phyloP scores from a whole-genome alignment of 2,797 vertebrate genomes.

The Rhinoraja longicauda region DNA sequence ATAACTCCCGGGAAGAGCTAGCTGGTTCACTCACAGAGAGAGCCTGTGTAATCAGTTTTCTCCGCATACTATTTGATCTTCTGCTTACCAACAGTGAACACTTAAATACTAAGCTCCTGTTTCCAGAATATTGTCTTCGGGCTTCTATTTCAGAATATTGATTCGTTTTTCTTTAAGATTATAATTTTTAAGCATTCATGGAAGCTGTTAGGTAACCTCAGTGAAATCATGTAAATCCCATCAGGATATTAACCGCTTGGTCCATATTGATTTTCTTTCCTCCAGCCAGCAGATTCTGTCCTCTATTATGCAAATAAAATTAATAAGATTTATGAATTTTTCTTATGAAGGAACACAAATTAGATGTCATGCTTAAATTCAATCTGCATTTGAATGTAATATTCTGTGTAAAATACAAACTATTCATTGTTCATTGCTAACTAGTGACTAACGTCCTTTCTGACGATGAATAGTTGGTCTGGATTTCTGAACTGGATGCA shows the following conservation, averaged over 20 bases:
- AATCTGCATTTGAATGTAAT: background rate
- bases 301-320: background rate
- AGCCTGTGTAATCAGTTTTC: background rate
- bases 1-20: too few species aligned
- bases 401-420: background rate
- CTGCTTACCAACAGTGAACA: background rate
- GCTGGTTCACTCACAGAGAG: too few species aligned
- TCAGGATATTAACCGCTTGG: background rate
- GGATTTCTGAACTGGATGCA: background rate
- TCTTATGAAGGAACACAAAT: background rate
- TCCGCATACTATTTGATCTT: background rate
- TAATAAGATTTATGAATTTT: slow-evolving; percentile 20
- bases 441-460: background rate
- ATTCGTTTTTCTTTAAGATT: background rate
- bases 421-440: too few species aligned
- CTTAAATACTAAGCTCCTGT: background rate
- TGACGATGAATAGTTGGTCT: background rate
- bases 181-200: background rate
- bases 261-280: background rate
- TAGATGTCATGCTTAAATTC: background rate
- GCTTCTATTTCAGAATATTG: background rate
- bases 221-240: background rate
- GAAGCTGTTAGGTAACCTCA: background rate
- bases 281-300: background rate
- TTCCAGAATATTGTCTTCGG: background rate